Conservation (phyloP, 2,797 vertebrate genomes). For the Sternotherus odoratus region DNA sequence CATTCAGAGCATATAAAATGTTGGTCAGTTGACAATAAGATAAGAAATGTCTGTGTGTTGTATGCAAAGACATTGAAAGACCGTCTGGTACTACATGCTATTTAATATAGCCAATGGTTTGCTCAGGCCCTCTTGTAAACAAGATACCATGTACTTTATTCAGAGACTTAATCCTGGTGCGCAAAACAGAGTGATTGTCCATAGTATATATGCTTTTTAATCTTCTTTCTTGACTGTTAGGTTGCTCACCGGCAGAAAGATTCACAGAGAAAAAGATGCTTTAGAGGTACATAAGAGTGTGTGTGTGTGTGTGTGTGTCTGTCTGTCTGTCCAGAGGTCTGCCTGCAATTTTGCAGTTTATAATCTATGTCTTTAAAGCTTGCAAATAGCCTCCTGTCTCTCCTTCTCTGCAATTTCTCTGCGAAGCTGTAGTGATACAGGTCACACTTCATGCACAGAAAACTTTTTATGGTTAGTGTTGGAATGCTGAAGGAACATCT, state of each 20-base stretch:
- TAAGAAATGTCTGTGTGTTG: neutral
- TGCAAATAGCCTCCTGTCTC: neutral
- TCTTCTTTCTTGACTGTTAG: slow-evolving; percentile 76
- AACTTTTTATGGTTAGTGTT: neutral
- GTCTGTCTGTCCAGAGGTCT: neutral
- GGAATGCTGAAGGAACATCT: neutral
- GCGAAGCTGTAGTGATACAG: neutral
- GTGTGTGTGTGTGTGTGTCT: too few relatives aligned
- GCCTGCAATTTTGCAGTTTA: neutral
- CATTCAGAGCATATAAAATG: neutral
- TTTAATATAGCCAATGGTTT: neutral
- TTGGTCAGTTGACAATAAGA: neutral
- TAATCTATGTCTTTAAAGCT: neutral
- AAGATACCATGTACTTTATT: neutral
- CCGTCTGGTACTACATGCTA: neutral
- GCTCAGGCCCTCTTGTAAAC: neutral
- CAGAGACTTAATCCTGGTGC: neutral
- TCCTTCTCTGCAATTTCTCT: neutral
- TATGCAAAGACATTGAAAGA: neutral
- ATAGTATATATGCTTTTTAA: neutral
- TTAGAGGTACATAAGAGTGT: slow-evolving; percentile 83
- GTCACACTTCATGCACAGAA: neutral
- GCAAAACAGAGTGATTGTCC: neutral
- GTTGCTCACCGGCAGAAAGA: slow-evolving; percentile 93
- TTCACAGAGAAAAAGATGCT: slow-evolving; percentile 94